Percentiles rank a stretch among this genome's conserved stretches.
These are phyloP conservation scores for Oxyruncus cristatus DNA, from an alignment of 2,113 vertebrate species.

Conservation along the genomic window DNA sequence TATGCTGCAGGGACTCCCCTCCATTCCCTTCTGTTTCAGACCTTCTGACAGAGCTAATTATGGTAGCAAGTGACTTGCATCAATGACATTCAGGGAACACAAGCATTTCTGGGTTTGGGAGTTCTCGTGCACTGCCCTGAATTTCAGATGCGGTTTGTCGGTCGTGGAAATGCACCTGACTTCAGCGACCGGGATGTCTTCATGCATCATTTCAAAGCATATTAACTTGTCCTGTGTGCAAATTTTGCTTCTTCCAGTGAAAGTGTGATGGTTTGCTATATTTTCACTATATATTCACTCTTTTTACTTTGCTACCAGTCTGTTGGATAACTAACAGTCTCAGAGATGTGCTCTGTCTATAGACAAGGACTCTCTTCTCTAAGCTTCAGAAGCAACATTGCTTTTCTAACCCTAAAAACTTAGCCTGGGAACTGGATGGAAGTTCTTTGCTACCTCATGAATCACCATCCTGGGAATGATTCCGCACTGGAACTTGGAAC, in stretches of 20 bases:
- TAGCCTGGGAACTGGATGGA: not conserved
- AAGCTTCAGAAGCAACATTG: not conserved
- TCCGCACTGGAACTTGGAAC: slow-evolving; percentile 8
- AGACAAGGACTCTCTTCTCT: not conserved
- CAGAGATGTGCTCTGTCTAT: not conserved
- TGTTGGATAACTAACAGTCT: not conserved
- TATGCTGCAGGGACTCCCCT: not conserved
- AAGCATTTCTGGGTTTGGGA: not conserved
- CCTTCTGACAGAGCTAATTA: not conserved
- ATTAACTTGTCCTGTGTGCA: not conserved
- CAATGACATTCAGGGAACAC: not conserved
- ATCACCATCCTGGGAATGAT: not conserved
- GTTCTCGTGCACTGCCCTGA: not conserved
- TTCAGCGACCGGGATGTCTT: not conserved
- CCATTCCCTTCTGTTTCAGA: not conserved
- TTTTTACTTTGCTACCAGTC: not conserved
- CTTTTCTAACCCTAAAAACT: not conserved
- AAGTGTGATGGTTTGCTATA: not conserved
- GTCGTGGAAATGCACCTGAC: not conserved
- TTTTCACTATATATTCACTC: not conserved
- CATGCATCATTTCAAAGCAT: not conserved
- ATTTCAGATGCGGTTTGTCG: not conserved
- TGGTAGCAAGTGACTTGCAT: not conserved
- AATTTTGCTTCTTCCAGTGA: not conserved
- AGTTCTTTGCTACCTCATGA: not conserved